These are phyloP conservation scores for Smithornis capensis DNA, from an alignment of 2,113 vertebrate genomes.

Conservation along the genomic window DNA sequence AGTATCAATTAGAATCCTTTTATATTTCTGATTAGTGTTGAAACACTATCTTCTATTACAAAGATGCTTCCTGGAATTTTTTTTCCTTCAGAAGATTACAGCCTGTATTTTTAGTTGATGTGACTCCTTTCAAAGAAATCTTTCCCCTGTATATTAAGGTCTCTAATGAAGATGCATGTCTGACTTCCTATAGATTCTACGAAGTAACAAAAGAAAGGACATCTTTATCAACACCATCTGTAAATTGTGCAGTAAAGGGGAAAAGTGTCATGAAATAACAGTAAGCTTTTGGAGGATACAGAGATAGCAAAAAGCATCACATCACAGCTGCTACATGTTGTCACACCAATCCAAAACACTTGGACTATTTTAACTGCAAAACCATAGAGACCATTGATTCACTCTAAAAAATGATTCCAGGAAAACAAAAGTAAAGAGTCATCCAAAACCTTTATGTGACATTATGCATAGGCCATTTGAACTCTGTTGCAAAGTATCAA, in stretches of 20 bases:
- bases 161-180: background rate
- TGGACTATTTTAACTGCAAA: background rate
- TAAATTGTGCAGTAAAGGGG: background rate
- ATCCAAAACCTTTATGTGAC: background rate
- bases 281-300: background rate
- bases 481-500: background rate
- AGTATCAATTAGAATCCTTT: background rate
- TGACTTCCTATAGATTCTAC: background rate
- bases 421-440: background rate
- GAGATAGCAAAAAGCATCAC: background rate
- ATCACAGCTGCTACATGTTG: background rate
- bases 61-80: background rate
- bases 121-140: background rate
- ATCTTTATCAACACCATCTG: background rate
- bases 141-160: background rate
- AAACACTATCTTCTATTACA: background rate
- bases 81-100: background rate
- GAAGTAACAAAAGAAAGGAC: background rate
- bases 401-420: background rate
- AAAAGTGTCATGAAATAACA: background rate
- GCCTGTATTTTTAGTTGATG: background rate
- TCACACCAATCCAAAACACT: background rate
- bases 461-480: background rate
- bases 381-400: background rate
- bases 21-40: background rate